Conservation (phyloP, 1,140 invertebrate genomes). For the Drosophila lini region DNA sequence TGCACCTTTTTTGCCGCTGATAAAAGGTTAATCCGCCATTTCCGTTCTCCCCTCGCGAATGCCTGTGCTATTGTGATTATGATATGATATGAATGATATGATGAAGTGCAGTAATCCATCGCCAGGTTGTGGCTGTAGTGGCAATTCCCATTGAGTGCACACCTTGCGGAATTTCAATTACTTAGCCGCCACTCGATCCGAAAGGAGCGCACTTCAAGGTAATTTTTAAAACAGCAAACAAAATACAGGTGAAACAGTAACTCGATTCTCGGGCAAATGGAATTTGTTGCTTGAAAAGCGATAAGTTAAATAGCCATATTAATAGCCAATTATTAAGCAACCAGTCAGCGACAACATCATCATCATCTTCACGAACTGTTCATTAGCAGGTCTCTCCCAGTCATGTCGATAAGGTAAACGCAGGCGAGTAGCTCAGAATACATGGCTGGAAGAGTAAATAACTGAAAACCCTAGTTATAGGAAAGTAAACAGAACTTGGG, state of each 20-base stretch:
- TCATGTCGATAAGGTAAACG: constrained; percentile 46
- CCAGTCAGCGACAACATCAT: constrained; percentile 23
- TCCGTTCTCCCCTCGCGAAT: constrained; percentile 22
- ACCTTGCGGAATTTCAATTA: constrained; percentile 47
- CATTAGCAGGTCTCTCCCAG: constrained; percentile 28
- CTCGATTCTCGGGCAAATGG: constrained; percentile 4
- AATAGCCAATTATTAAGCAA: constrained; percentile 57
- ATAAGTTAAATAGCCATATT: constrained; percentile 53
- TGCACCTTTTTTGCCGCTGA: constrained; percentile 2
- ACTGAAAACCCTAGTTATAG: constrained; percentile 19
- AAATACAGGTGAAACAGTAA: constrained; percentile 35
- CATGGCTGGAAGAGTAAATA: constrained; percentile 22
- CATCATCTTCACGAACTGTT: constrained; percentile 28
- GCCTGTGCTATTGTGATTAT: constrained; percentile 22
- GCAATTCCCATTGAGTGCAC: constrained; percentile 40
- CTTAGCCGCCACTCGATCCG: constrained; percentile 33
- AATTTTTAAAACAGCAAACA: constrained; percentile 33
- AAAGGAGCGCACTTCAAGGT: constrained; percentile 35
- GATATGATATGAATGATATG: constrained; percentile 45
- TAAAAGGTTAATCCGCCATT: constrained; percentile 9
- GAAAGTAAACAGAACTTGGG: constrained; percentile 28
- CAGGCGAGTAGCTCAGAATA: constrained; percentile 6
- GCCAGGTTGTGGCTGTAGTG: constrained; percentile 18
- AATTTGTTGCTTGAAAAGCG: constrained; percentile 29
- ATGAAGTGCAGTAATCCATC: constrained; percentile 32